A percentile compares a stretch with the other conserved stretches of the same genome.
These are phyloP conservation scores for Enteromius viviparus DNA, from an alignment of 2,797 vertebrate genomes.

Conservation along the genomic window DNA sequence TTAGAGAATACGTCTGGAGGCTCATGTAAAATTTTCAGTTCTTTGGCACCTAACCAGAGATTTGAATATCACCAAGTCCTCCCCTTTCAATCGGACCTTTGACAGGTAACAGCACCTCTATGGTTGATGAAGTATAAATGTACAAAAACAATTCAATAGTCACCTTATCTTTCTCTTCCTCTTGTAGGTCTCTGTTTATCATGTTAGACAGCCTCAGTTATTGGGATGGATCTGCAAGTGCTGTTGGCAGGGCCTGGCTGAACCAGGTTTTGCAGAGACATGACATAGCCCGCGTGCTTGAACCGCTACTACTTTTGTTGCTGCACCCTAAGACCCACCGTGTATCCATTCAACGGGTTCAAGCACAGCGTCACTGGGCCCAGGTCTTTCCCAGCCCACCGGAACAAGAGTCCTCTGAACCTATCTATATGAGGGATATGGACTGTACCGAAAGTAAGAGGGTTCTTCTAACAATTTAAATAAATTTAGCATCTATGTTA, in stretches of 20 bases:
- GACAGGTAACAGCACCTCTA: constrained; percentile 82
- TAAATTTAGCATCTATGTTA: not conserved
- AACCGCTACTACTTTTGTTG: constrained; percentile 92
- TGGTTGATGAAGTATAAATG: not conserved
- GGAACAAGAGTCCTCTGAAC: constrained; percentile 74
- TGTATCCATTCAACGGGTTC: constrained; percentile 95
- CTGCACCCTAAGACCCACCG: constrained; percentile 98
- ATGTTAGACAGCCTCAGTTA: constrained; percentile 97
- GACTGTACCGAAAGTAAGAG: constrained; percentile 84
- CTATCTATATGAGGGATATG: constrained; percentile 80
- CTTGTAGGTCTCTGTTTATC: constrained; percentile 92
- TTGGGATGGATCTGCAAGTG: constrained; percentile 91
- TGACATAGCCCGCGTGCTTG: constrained; percentile 95
- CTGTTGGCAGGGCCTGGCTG: constrained; percentile 95
- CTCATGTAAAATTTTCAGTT: constrained; percentile 95
- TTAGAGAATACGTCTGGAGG: constrained; percentile 92
- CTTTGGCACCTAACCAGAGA: constrained; percentile 98
- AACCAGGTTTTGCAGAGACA: constrained; percentile 98
- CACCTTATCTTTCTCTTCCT: not conserved
- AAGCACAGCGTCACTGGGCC: constrained; percentile 90
- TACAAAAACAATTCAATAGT: not conserved
- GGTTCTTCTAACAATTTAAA: not conserved
- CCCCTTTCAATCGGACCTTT: constrained; percentile 95
- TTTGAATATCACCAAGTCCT: constrained; percentile 94
- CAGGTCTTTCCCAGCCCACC: constrained; percentile 76